Evolutionary conservation across 2,888 invertebrate genomes (phyloP).

Genomic region (Ryuthela nishihirai): DNA sequence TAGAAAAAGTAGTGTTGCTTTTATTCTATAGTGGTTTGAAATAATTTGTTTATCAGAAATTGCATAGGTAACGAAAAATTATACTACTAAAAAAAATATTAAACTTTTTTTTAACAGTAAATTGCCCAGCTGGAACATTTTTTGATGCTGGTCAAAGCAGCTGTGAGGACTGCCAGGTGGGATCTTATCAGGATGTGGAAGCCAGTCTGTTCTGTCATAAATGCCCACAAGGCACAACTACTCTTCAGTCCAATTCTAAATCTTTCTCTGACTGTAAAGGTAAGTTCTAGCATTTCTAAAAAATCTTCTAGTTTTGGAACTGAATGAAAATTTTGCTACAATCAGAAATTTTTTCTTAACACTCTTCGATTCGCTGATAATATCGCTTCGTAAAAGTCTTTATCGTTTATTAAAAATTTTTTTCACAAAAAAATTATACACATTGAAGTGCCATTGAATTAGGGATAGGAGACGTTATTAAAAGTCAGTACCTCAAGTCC

Average conservation of each 20-base stretch:
- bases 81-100: too few relatives aligned
- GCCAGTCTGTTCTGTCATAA: constrained; percentile 9
- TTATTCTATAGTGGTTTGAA: not conserved
- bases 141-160: constrained; percentile 4
- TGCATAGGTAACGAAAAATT: not conserved
- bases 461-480: too few relatives aligned
- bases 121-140: constrained; percentile 29
- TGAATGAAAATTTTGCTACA: too few relatives aligned
- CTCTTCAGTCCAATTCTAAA: constrained; percentile 9
- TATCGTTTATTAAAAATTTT: not conserved
- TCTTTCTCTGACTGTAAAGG: constrained; percentile 23
- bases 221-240: constrained; percentile 24
- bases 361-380: too few relatives aligned
- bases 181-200: constrained; percentile 25
- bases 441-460: too few relatives aligned
- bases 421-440: not conserved
- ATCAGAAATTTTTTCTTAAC: too few relatives aligned
- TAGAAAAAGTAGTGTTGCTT: not conserved
- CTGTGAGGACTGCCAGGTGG: constrained; percentile 16
- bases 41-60: not conserved
- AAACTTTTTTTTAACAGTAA: constrained; percentile 29
- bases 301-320: too few relatives aligned
- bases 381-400: too few relatives aligned
- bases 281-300: not conserved
- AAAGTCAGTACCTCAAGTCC: not conserved